A percentile compares a stretch with the other conserved stretches of the same genome.
These are phyloP conservation scores for Hyposoter dolosus DNA, from an alignment of 2,888 invertebrate genomes.

Conservation along the genomic window DNA sequence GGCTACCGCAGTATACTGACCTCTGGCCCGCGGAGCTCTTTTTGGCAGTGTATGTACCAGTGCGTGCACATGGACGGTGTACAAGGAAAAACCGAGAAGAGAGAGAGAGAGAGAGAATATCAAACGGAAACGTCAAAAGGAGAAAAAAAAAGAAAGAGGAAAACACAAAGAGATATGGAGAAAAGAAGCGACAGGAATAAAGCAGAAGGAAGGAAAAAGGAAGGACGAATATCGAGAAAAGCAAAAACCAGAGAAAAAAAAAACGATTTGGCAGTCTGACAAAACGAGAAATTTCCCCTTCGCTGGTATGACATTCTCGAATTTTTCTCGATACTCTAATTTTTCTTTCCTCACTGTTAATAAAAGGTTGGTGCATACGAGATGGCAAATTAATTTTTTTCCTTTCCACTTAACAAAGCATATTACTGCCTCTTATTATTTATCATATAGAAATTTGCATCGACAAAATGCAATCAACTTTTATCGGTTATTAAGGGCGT, in stretches of 20 bases:
- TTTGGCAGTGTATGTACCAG: slow-evolving; percentile 26
- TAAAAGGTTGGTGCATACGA: background rate
- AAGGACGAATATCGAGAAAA: background rate
- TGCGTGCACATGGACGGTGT: slow-evolving; percentile 16
- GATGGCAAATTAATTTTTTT: background rate
- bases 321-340: slow-evolving; percentile 27
- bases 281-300: slow-evolving; percentile 59
- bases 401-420: background rate
- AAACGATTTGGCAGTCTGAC: slow-evolving; percentile 67
- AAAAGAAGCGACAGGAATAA: slow-evolving; percentile 49
- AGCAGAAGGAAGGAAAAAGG: slow-evolving; percentile 9
- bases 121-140: background rate
- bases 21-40: slow-evolving; percentile 59
- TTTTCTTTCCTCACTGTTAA: slow-evolving; percentile 17
- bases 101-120: slow-evolving; percentile 1
- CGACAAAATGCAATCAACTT: background rate
- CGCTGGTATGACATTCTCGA: slow-evolving; percentile 12
- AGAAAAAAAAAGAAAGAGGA: background rate
- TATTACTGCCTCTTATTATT: background rate
- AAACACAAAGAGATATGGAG: slow-evolving; percentile 32
- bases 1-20: slow-evolving; percentile 69
- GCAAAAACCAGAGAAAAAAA: background rate
- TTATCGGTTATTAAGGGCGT: no score
- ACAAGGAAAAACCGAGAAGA: slow-evolving; percentile 28
- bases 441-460: background rate